Evolutionary conservation across 2,113 vertebrate species (phyloP).

Genomic region (Piaya cayana): DNA sequence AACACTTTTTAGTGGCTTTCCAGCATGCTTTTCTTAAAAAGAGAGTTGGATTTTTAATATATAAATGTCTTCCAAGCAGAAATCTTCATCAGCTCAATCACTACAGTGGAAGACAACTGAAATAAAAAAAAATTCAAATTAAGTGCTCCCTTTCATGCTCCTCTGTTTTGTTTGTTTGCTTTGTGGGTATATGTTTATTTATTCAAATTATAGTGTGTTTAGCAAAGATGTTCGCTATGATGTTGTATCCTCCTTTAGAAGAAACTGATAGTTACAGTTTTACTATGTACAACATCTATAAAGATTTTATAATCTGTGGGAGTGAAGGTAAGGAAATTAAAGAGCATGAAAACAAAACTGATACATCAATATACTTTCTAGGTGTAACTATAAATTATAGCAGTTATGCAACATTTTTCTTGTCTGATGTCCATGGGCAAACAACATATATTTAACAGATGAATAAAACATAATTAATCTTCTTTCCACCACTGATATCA

Average conservation of each 20-base stretch:
- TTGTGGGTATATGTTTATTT: conserved; percentile 8
- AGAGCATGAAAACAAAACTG: conserved; percentile 39
- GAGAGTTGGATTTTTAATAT: not conserved
- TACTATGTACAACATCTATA: conserved; percentile 38
- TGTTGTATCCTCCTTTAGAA: conserved; percentile 10
- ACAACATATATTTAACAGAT: not conserved
- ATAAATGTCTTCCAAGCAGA: not conserved
- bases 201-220: conserved; percentile 9
- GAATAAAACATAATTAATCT: conserved; percentile 17
- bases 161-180: not conserved
- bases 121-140: not conserved
- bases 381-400: conserved; percentile 3
- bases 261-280: conserved; percentile 9
- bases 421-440: not conserved
- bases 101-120: not conserved
- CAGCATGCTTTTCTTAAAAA: not conserved
- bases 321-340: conserved; percentile 51
- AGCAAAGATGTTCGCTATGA: not conserved
- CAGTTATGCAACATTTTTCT: not conserved
- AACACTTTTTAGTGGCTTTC: not conserved
- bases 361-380: conserved; percentile 24
- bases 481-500: not conserved
- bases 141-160: not conserved
- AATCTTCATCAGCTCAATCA: not conserved
- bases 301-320: conserved; percentile 45